Evolutionary conservation across 2,888 invertebrate genomes (phyloP).

Genomic region (Thymelicus lineola): DNA sequence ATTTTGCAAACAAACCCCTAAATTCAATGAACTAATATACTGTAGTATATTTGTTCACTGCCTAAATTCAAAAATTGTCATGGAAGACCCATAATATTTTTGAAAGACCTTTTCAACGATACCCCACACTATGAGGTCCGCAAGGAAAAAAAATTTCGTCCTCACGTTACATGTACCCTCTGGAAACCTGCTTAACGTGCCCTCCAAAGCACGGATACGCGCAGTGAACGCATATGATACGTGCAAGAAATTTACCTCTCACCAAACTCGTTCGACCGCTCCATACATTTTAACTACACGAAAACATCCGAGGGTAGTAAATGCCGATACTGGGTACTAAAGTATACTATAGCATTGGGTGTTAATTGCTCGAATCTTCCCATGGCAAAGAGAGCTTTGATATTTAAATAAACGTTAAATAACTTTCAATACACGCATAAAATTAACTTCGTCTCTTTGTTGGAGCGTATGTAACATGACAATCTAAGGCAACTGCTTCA

Average conservation of each 20-base stretch:
- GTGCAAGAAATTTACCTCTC: background rate
- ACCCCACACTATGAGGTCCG: too few species aligned
- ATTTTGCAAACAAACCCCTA: too few species aligned
- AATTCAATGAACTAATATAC: too few species aligned
- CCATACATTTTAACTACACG: background rate
- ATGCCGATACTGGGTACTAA: constrained; percentile 19
- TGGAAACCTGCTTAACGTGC: background rate
- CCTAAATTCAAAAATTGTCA: too few species aligned
- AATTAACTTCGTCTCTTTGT: constrained; percentile 36
- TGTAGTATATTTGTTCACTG: too few species aligned
- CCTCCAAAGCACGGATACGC: background rate
- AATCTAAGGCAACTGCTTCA: background rate
- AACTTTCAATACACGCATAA: constrained; percentile 36
- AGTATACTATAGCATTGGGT: constrained; percentile 16
- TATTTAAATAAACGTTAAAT: constrained; percentile 36
- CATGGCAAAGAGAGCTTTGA: constrained; percentile 32
- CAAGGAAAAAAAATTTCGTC: too few species aligned
- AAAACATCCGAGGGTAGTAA: constrained; percentile 5
- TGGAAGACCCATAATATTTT: too few species aligned
- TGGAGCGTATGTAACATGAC: constrained; percentile 19
- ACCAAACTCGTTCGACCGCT: background rate
- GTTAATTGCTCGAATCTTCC: constrained; percentile 35
- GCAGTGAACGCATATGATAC: too few species aligned
- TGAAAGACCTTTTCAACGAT: too few species aligned
- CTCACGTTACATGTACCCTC: too few species aligned